Percentiles rank a stretch among this genome's conserved stretches.
phyloP scores from a whole-genome alignment of 1,140 invertebrate genomes.

The Ips typographus region DNA sequence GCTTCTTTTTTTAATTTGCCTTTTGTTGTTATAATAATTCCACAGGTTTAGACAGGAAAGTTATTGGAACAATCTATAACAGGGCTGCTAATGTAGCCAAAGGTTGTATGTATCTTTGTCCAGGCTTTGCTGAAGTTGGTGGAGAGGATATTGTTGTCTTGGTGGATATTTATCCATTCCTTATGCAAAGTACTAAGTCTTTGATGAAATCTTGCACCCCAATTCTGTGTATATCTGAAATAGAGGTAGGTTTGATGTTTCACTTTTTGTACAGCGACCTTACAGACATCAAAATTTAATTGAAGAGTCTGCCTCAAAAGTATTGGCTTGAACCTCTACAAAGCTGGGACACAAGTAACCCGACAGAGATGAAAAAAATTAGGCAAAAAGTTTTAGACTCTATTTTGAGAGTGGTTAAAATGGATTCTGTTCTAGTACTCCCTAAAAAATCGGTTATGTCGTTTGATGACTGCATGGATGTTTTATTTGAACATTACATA shows the following conservation, averaged over 20 bases:
- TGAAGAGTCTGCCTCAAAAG: constrained; percentile 27
- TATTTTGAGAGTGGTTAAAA: constrained; percentile 13
- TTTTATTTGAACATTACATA: constrained; percentile 2
- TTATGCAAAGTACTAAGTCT: constrained; percentile 1
- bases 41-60: constrained; percentile 23
- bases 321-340: constrained; percentile 27
- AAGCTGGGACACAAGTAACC: constrained; percentile 10
- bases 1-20: neutral
- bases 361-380: constrained; percentile 13
- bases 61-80: constrained; percentile 27
- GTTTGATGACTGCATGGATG: neutral
- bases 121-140: constrained; percentile 18
- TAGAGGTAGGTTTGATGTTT: constrained; percentile 12
- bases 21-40: neutral
- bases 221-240: constrained; percentile 27
- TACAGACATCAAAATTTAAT: no score
- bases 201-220: constrained; percentile 19
- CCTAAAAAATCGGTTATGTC: constrained; percentile 13
- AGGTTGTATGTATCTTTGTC: constrained; percentile 18
- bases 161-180: constrained; percentile 25
- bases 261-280: no score
- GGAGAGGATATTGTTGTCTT: constrained; percentile 22
- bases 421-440: constrained; percentile 18
- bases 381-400: constrained; percentile 6
- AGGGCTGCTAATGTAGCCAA: constrained; percentile 20